Evolutionary conservation across 2,113 vertebrate species (phyloP), one percentile per base, ranked within the genome.

Genomic region (Perognathus longimembris): DNA sequence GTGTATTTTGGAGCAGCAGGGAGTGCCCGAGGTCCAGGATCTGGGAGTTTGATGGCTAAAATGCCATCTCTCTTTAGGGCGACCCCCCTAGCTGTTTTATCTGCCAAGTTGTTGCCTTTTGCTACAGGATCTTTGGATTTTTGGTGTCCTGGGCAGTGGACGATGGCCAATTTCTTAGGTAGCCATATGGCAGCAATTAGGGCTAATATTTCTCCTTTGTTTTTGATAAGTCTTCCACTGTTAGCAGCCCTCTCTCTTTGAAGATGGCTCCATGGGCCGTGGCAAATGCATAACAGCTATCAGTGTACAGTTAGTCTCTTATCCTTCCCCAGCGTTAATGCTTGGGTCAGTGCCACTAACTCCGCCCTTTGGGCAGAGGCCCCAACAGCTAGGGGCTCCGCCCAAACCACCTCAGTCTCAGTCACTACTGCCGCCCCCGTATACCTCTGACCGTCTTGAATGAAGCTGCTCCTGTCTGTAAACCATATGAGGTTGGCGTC

Each of bases 111-210:
- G 26, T 81, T 81, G 7, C 59, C 61, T 20, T 15, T 28, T 3
- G 36, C 24, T 20, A 20, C 15, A 1, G 24, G 17, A 15, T 1
- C 3, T 10, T 80, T 8, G 0, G 2, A 14, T 5, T 66, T 66
- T 5, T 81, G 79, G 10, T 82, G 79, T 3, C 77, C 57, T 15
- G 77, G 77, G 24, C 54, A 61, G 3, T 12, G 61, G 6, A 63
- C 61, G 14, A 63, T 63, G 18, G 61, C 61, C 24, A 63, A 26
- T 63, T 26, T 63, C 61, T 63, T 63, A 54, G 50, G 50, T 15
- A 54, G 15, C 17, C 17, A 54, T 3, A 54, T 12, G 14, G 14
- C 50, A 0, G 17, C 17, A 14, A 54, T 14, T 4, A 54, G 14
- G 15, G 50, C 50, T 12, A 54, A 54, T 12, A 17, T 54, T 54